These are phyloP conservation scores for Mixornis gularis DNA, from an alignment of 2,113 vertebrate genomes.

Conservation along the genomic window DNA sequence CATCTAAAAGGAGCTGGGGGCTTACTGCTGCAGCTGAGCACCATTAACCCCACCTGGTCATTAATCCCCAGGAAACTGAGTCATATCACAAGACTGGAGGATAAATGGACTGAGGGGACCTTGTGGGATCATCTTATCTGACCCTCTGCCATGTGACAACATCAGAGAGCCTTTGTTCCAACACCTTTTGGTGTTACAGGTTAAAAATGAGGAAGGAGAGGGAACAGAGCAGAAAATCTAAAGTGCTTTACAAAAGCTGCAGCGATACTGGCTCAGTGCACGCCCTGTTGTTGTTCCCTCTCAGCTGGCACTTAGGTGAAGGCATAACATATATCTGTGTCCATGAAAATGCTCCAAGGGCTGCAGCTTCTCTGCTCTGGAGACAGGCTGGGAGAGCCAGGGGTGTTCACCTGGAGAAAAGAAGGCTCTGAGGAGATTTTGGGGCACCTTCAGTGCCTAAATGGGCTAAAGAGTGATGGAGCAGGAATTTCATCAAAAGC, in stretches of 20 bases:
- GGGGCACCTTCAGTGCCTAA: background rate
- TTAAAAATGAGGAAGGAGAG: background rate
- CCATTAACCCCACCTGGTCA: background rate
- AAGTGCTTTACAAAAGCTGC: background rate
- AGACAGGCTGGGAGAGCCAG: background rate
- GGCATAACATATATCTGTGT: accelerated
- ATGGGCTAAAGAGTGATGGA: background rate
- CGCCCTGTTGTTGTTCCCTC: background rate
- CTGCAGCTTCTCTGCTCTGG: background rate
- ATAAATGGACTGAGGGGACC: background rate
- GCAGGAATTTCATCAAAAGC: background rate
- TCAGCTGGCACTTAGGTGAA: background rate
- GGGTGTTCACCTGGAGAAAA: background rate
- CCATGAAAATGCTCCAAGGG: no score
- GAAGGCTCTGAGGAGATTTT: background rate
- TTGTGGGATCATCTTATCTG: background rate
- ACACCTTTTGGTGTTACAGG: background rate
- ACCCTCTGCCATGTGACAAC: background rate
- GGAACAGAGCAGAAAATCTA: background rate
- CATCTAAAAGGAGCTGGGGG: background rate
- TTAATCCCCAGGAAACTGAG: constrained; percentile 7
- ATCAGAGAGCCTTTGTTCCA: background rate
- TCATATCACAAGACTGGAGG: background rate
- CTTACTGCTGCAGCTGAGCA: background rate
- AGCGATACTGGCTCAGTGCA: background rate